Percentiles rank a stretch among this genome's conserved stretches.
phyloP scores from a whole-genome alignment of 2,888 invertebrate genomes.

The Drosophila prolongata region DNA sequence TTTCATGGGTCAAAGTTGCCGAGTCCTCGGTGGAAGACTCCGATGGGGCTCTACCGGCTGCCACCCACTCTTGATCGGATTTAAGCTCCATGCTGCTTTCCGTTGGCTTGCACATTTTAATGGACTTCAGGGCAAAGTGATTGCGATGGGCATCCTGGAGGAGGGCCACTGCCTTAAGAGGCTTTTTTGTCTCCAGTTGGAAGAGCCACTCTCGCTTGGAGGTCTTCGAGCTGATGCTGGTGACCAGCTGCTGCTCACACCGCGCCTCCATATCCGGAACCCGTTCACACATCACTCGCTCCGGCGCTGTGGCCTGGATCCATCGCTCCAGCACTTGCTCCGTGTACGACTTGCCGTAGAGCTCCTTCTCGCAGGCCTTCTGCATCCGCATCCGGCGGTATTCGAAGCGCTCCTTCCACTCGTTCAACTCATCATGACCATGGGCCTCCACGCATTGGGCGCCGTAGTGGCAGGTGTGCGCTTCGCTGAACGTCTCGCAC shows the following conservation, averaged over 20 bases:
- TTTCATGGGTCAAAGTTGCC: slow-evolving; percentile 83
- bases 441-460: slow-evolving; percentile 91
- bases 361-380: slow-evolving; percentile 88
- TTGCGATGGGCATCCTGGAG: slow-evolving; percentile 89
- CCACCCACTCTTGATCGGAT: slow-evolving; percentile 86
- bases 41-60: slow-evolving; percentile 52
- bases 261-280: slow-evolving; percentile 87
- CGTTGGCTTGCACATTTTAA: slow-evolving; percentile 71
- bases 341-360: slow-evolving; percentile 87
- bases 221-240: slow-evolving; percentile 87
- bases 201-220: slow-evolving; percentile 88
- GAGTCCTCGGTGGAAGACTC: slow-evolving; percentile 26
- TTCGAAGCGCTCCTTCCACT: slow-evolving; percentile 90
- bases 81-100: slow-evolving; percentile 82
- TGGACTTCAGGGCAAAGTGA: slow-evolving; percentile 88
- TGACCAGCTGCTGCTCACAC: slow-evolving; percentile 87
- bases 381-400: slow-evolving; percentile 88
- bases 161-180: slow-evolving; percentile 87
- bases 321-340: slow-evolving; percentile 89
- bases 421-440: slow-evolving; percentile 88
- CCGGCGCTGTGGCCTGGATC: slow-evolving; percentile 87
- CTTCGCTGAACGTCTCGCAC: slow-evolving; percentile 87
- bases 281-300: slow-evolving; percentile 87
- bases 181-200: slow-evolving; percentile 85
- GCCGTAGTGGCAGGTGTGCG: slow-evolving; percentile 88